Evolutionary conservation across 1,140 invertebrate species (phyloP), one percentile per base, ranked within the genome.

Genomic region (Calosoma granatense): DNA sequence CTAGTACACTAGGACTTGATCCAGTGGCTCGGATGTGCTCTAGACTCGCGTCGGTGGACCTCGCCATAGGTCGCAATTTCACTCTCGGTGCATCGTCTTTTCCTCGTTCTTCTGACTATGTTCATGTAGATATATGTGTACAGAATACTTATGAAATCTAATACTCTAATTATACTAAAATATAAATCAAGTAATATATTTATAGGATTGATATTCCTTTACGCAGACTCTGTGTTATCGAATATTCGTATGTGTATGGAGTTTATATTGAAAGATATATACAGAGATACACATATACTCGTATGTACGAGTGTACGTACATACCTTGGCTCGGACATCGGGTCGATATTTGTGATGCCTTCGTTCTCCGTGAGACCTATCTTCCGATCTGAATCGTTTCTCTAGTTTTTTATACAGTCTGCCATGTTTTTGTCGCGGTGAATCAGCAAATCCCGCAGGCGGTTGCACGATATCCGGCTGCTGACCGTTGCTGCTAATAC

Each of bases 361-460:
- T 0, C 76, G 66, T 41, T 81, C 79, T 0, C 72, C 73, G 53
- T 76, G 73, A 19, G 78, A 75, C 11, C 85, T 78, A 61, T 92
- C 88, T 68, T 90, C 88, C n/a, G 87, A 90, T 12, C 87, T 77
- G 65, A 86, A 88, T 58, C 87, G 75, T 65, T 89, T 89, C 58
- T 90, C 87, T 59, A 87, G 77, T 67, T 90, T 90, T 67, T 90
- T 90, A 67, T 88, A 89, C 1, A 89, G 67, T 22, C 86, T 69
- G 1, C 75, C 78, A 68, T 71, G 72, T 70, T 68, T 78, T 67
- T 58, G 63, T 63, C 59, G 70, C 0, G 88, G 88, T 0, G 88
- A 90, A 72, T 92, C 89, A 12, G 86, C 88, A 68, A 92, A 92
- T 23, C 88, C 87, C 15, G 87, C 89, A 4, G 89, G 89, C 1